Conservation (phyloP, 1,140 invertebrate species). For the Drosophila yakuba region DNA sequence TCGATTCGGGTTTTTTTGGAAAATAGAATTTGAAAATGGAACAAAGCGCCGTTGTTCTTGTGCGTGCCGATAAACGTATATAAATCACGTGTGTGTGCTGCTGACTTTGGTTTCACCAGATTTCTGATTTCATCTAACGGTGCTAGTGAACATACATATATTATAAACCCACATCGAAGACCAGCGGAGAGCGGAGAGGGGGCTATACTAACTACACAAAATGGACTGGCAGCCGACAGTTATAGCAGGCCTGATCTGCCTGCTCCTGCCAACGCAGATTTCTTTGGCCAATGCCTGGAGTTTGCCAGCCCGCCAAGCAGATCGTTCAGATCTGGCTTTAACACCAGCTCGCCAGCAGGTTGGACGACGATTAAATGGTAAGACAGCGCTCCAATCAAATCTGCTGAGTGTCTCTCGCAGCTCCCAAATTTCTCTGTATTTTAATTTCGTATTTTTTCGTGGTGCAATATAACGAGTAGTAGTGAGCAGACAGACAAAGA, state of each 20-base stretch:
- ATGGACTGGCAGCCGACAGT: conserved; percentile 66
- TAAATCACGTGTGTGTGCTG: conserved; percentile 46
- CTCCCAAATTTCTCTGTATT: conserved; percentile 20
- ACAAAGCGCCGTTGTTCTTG: conserved; percentile 70
- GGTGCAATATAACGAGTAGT: conserved; percentile 26
- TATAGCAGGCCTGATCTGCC: conserved; percentile 43
- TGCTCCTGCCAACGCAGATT: conserved; percentile 44
- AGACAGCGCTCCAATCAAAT: conserved; percentile 34
- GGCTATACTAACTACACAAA: neutral
- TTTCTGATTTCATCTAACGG: conserved; percentile 53
- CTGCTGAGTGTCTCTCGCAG: neutral
- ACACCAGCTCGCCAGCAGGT: conserved; percentile 19
- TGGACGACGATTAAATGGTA: conserved; percentile 71
- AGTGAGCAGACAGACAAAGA: conserved; percentile 13
- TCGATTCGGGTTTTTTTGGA: conserved; percentile 24
- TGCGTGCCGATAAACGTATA: conserved; percentile 69
- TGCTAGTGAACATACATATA: conserved; percentile 32
- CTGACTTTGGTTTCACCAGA: conserved; percentile 32
- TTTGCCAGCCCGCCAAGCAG: conserved; percentile 38
- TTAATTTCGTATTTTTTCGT: conserved; percentile 20
- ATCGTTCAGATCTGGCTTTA: neutral
- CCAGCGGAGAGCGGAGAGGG: neutral
- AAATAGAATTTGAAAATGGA: conserved; percentile 55
- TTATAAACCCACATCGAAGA: conserved; percentile 5
- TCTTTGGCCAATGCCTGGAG: conserved; percentile 56